Percentiles rank a stretch among this genome's conserved stretches.
These are phyloP conservation scores for Zaprionus camerounensis DNA, from an alignment of 1,140 invertebrate genomes.

Conservation along the genomic window DNA sequence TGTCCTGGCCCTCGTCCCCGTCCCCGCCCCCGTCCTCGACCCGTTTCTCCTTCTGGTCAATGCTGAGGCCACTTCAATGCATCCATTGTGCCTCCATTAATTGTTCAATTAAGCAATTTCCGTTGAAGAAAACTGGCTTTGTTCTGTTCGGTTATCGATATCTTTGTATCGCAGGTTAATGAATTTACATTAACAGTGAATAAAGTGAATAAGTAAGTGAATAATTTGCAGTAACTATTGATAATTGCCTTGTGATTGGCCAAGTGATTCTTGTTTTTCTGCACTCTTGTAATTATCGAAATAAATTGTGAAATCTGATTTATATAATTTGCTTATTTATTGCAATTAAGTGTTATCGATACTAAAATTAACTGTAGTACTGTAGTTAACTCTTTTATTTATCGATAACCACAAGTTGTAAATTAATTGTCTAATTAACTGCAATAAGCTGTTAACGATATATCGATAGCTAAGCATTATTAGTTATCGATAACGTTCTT, in stretches of 20 bases:
- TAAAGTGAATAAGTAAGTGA: neutral
- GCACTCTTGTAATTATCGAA: neutral
- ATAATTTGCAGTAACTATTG: constrained; percentile 13
- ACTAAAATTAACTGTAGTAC: too few relatives aligned
- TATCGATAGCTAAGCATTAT: too few relatives aligned
- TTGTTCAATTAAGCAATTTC: constrained; percentile 81
- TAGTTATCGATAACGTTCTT: neutral
- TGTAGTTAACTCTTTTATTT: too few relatives aligned
- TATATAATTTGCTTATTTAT: too few relatives aligned
- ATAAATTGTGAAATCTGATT: too few relatives aligned
- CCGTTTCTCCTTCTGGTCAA: constrained; percentile 6
- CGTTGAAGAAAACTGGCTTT: constrained; percentile 43
- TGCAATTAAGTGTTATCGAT: too few relatives aligned
- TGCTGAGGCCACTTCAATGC: constrained; percentile 34
- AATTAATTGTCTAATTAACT: too few relatives aligned
- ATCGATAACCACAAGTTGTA: too few relatives aligned
- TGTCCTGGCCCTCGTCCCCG: neutral
- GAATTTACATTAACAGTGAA: constrained; percentile 26
- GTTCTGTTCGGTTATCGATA: constrained; percentile 50
- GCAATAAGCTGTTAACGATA: too few relatives aligned
- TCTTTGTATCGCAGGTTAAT: constrained; percentile 15
- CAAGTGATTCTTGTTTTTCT: neutral
- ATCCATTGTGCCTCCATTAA: constrained; percentile 66
- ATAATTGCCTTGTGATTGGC: neutral
- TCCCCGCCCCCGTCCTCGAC: too few relatives aligned